These are phyloP conservation scores for Xenentodon cancila DNA, from an alignment of 2,797 vertebrate species.

Conservation along the genomic window DNA sequence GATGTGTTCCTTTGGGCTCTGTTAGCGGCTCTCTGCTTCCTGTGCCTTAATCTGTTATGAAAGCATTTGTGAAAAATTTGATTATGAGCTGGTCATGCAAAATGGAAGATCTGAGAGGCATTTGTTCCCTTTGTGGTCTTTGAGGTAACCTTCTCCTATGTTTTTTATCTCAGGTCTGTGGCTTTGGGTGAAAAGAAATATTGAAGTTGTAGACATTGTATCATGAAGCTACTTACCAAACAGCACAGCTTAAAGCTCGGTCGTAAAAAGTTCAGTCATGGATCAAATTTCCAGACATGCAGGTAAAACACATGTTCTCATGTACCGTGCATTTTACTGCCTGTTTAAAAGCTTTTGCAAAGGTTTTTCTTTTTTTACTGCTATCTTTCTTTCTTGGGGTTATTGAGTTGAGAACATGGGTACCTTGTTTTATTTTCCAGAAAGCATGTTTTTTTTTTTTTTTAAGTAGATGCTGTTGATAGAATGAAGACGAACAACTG, in stretches of 20 bases:
- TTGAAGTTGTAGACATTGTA: background rate
- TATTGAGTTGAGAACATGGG: background rate
- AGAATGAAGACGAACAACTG: slow-evolving; percentile 68
- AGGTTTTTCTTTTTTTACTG: slow-evolving; percentile 21
- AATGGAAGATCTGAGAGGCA: slow-evolving; percentile 6
- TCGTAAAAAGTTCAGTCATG: slow-evolving; percentile 49
- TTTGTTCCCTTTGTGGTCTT: slow-evolving; percentile 16
- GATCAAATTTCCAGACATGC: slow-evolving; percentile 48
- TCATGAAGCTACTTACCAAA: background rate
- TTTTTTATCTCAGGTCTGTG: background rate
- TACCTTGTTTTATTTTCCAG: background rate
- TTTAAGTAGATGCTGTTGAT: slow-evolving; percentile 49
- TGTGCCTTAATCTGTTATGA: slow-evolving; percentile 10
- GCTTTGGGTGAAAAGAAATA: background rate
- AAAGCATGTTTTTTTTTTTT: background rate
- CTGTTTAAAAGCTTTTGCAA: slow-evolving; percentile 40
- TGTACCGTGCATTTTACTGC: slow-evolving; percentile 31
- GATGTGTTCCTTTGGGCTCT: slow-evolving; percentile 16
- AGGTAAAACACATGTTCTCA: slow-evolving; percentile 52
- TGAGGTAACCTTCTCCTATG: background rate
- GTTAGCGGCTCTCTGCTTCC: slow-evolving; percentile 34
- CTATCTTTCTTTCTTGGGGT: slow-evolving; percentile 18
- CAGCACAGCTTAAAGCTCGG: slow-evolving; percentile 17
- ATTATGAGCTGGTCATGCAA: slow-evolving; percentile 21
- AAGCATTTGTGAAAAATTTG: slow-evolving; percentile 21